Percentiles rank a stretch among this genome's conserved stretches.
These are phyloP conservation scores for Unio pictorum DNA, from an alignment of 2,888 invertebrate species.

Conservation along the genomic window DNA sequence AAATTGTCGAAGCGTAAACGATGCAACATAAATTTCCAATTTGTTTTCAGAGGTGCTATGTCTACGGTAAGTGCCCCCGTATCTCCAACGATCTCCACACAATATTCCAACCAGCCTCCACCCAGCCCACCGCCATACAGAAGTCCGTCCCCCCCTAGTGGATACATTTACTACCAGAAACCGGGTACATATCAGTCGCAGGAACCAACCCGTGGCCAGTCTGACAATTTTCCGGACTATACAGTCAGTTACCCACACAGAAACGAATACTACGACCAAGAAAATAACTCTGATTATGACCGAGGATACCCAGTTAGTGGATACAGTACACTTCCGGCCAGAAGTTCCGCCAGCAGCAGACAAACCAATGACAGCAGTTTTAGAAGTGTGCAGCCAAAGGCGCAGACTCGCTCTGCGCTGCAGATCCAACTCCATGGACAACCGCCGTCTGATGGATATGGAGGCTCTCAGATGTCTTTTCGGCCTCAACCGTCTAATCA, in stretches of 20 bases:
- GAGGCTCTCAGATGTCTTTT: no score
- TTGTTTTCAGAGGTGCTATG: constrained; percentile 28
- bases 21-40: not conserved
- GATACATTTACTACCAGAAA: constrained; percentile 13
- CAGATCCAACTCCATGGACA: no score
- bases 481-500: no score
- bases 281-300: not conserved
- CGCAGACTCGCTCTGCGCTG: not conserved
- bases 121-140: constrained; percentile 15
- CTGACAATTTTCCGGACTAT: no score
- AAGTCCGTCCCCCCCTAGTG: constrained; percentile 21
- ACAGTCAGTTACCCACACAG: no score
- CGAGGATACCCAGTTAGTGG: constrained; percentile 15
- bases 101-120: constrained; percentile 20
- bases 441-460: no score
- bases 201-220: no score
- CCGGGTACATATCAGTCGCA: constrained; percentile 5
- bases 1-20: no score
- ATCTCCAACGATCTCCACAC: constrained; percentile 27
- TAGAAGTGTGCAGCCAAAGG: constrained; percentile 23
- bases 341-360: constrained; percentile 13
- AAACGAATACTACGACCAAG: not conserved
- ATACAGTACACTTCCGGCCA: constrained; percentile 30
- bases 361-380: constrained; percentile 34
- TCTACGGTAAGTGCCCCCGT: constrained; percentile 33